Conservation (phyloP, 2,888 invertebrate species). For the Drosophila nigricruria region DNA sequence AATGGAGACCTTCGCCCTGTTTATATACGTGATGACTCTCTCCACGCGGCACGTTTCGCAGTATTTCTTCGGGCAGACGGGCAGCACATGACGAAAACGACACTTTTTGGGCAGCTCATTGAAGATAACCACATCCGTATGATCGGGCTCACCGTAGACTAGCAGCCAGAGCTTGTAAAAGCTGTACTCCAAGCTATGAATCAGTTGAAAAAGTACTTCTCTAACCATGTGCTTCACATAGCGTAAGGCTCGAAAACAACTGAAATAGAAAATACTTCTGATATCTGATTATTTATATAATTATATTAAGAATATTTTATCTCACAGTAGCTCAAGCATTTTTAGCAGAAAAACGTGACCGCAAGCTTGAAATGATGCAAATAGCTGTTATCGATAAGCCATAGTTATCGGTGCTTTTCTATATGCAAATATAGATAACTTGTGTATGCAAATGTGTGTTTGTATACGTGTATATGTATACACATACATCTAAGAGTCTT, state of each 20-base stretch:
- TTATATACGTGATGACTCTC: background rate
- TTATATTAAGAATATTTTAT: too few relatives aligned
- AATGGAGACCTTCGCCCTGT: conserved; percentile 9
- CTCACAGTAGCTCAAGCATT: background rate
- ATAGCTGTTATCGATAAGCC: background rate
- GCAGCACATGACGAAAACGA: fast-evolving
- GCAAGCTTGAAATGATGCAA: background rate
- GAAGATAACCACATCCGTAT: background rate
- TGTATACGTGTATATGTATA: too few relatives aligned
- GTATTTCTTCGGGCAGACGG: background rate
- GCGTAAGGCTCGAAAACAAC: background rate
- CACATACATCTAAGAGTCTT: background rate
- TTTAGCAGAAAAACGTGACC: fast-evolving
- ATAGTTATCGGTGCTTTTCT: background rate
- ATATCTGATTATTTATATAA: too few relatives aligned
- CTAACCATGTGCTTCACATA: too few relatives aligned
- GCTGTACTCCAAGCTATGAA: background rate
- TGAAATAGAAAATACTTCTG: background rate
- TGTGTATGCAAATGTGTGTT: background rate
- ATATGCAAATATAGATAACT: background rate
- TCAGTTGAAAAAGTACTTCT: background rate
- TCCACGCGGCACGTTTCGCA: conserved; percentile 1
- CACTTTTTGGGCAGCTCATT: background rate
- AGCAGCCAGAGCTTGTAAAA: conserved; percentile 7
- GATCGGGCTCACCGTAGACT: conserved; percentile 5